Conservation (phyloP, 30 jellyfish, hydroid and myxozoan species). For the Aurelia coerulea region DNA sequence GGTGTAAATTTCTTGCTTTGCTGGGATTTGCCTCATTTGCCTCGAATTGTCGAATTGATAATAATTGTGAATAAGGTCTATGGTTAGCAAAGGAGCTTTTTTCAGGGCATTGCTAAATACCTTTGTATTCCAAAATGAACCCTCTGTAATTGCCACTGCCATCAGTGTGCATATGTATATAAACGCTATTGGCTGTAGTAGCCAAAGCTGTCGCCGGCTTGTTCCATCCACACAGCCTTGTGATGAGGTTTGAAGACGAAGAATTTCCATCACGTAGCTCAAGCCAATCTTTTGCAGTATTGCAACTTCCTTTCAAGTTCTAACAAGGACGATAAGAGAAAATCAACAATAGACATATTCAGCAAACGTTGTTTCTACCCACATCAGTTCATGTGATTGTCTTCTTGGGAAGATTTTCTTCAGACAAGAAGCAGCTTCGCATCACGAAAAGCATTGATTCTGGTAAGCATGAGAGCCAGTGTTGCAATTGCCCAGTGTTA, state of each 20-base stretch:
- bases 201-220: slow-evolving; percentile 23
- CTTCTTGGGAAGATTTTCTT: too few relatives aligned
- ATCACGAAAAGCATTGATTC: too few relatives aligned
- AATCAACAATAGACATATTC: neutral
- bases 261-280: slow-evolving; percentile 77
- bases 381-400: too few relatives aligned
- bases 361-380: too few relatives aligned
- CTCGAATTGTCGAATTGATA: too few relatives aligned
- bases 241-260: slow-evolving; percentile 35
- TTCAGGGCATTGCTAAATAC: slow-evolving; percentile 11
- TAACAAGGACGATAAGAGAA: slow-evolving; percentile 1
- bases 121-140: slow-evolving; percentile 77
- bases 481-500: too few relatives aligned
- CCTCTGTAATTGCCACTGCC: slow-evolving; percentile 74
- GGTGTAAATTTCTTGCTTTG: too few relatives aligned
- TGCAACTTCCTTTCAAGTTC: slow-evolving; percentile 61
- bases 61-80: neutral
- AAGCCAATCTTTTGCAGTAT: slow-evolving; percentile 75
- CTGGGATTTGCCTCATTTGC: too few relatives aligned
- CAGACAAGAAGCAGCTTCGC: too few relatives aligned
- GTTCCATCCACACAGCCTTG: slow-evolving; percentile 67
- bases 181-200: slow-evolving; percentile 56
- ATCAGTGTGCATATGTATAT: slow-evolving; percentile 85
- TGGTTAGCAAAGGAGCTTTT: neutral
- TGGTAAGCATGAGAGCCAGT: too few relatives aligned